Percentiles rank a stretch among this genome's conserved stretches.
These are phyloP conservation scores for Aphelocoma coerulescens DNA, from an alignment of 2,113 vertebrate genomes.

Conservation along the genomic window DNA sequence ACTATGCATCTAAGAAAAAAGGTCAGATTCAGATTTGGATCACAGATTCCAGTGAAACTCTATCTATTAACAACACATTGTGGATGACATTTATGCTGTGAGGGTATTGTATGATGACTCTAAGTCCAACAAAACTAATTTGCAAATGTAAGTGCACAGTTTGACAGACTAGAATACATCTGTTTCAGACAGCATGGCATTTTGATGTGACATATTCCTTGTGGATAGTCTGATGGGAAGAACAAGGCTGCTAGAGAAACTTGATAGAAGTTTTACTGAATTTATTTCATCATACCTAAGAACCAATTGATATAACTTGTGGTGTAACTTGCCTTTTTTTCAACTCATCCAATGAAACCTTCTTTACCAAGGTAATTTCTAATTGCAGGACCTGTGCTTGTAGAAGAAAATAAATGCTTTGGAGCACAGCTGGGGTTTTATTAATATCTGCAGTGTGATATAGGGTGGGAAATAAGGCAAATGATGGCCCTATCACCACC, in stretches of 20 bases:
- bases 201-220: neutral
- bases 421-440: neutral
- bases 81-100: neutral
- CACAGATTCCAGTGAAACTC: neutral
- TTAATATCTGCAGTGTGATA: neutral
- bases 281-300: slow-evolving; percentile 15
- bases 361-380: neutral
- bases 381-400: neutral
- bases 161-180: neutral
- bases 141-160: neutral
- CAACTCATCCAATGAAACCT: neutral
- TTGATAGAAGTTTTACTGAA: neutral
- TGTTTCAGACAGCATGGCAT: neutral
- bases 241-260: neutral
- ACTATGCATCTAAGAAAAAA: neutral
- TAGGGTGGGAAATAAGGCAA: neutral
- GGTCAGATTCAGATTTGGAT: neutral
- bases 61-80: neutral
- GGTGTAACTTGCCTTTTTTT: neutral
- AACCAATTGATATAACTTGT: neutral
- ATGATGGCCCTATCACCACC: neutral
- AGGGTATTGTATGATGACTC: neutral
- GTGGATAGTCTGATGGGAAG: neutral
- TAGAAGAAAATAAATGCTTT: neutral
- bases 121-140: neutral